These are phyloP conservation scores for Phylloscopus trochiloides DNA, from an alignment of 2,113 vertebrate genomes.

Conservation along the genomic window DNA sequence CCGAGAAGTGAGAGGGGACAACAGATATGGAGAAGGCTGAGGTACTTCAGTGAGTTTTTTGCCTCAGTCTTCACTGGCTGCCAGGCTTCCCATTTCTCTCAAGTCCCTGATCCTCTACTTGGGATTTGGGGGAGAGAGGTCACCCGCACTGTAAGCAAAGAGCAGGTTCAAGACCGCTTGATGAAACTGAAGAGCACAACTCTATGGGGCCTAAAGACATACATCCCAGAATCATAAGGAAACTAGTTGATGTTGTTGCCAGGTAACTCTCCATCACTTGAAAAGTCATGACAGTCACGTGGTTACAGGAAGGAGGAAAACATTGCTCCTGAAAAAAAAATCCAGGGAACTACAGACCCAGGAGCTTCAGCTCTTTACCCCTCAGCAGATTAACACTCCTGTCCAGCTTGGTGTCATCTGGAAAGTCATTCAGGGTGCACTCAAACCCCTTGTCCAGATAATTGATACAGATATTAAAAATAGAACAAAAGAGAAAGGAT, in stretches of 20 bases:
- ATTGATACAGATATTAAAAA: neutral
- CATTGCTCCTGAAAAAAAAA: neutral
- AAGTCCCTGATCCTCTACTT: rapidly evolving
- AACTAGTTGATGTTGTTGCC: neutral
- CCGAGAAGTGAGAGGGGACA: rapidly evolving
- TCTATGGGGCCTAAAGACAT: neutral
- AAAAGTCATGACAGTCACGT: neutral
- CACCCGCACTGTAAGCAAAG: rapidly evolving
- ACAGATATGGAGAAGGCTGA: neutral
- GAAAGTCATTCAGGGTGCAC: neutral
- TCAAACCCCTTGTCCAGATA: neutral
- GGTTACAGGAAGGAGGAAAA: neutral
- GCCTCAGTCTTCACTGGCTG: neutral
- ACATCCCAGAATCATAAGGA: neutral
- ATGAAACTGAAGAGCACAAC: neutral
- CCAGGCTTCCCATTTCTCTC: neutral
- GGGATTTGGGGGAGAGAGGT: neutral
- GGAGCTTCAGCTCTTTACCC: neutral
- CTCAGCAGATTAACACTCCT: neutral
- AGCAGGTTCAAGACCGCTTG: neutral
- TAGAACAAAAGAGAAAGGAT: neutral
- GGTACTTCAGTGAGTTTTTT: neutral
- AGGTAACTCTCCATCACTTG: neutral
- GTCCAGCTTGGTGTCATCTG: neutral
- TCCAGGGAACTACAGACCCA: rapidly evolving